Percentiles rank a stretch among this genome's conserved stretches.
Evolutionary conservation across 2,797 vertebrate genomes (phyloP).

Genomic region (Sarcoramphus papa): DNA sequence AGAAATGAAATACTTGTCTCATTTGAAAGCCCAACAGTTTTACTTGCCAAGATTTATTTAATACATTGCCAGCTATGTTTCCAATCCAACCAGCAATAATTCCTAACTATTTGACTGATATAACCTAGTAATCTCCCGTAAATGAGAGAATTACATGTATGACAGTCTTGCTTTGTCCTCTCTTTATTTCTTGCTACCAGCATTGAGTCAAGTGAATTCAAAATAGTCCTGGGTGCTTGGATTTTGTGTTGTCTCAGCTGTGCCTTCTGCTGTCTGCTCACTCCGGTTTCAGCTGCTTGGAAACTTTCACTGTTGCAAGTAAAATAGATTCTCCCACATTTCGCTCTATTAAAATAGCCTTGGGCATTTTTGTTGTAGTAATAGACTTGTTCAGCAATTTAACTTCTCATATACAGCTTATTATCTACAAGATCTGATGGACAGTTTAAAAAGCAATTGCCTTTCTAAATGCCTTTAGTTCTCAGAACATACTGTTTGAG

Average conservation of each 20-base stretch:
- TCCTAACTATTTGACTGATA: neutral
- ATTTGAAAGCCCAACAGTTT: neutral
- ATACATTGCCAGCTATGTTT: neutral
- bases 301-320: neutral
- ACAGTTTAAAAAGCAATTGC: conserved; percentile 17
- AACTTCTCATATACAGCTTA: neutral
- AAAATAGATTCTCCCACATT: neutral
- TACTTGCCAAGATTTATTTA: neutral
- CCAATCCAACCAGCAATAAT: neutral
- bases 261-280: neutral
- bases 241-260: neutral
- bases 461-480: neutral
- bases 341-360: neutral
- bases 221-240: neutral
- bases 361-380: neutral
- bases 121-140: neutral
- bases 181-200: neutral
- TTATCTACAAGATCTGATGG: neutral
- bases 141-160: neutral
- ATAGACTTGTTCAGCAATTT: neutral
- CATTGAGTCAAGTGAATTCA: neutral
- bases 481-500: neutral
- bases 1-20: neutral
- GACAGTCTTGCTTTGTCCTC: neutral
- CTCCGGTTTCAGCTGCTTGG: neutral